Evolutionary conservation across 2,113 vertebrate species (phyloP).

Genomic region (Gallinago paraguaiae): DNA sequence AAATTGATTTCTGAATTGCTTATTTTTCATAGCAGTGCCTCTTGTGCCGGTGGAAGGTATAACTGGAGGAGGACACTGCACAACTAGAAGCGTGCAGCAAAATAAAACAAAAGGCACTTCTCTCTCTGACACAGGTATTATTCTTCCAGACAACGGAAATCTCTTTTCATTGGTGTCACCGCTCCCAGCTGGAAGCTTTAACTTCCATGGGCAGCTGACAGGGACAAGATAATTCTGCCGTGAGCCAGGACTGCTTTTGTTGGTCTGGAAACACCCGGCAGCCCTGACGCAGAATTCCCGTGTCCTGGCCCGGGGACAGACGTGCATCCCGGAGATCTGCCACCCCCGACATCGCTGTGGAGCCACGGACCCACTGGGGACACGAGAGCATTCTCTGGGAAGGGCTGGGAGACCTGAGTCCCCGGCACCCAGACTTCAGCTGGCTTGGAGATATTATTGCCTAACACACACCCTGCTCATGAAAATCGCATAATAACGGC

Average conservation of each 20-base stretch:
- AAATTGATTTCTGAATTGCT: conserved; percentile 40
- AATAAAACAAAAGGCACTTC: not conserved
- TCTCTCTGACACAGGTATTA: not conserved
- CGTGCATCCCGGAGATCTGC: not conserved
- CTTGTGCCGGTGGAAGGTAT: not conserved
- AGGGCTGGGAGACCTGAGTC: fast-evolving
- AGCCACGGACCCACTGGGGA: not conserved
- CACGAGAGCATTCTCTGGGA: fast-evolving
- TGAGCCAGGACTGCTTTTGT: not conserved
- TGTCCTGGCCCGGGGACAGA: not conserved
- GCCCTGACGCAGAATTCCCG: not conserved
- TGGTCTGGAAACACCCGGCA: not conserved
- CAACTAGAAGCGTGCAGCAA: not conserved
- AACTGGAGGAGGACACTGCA: not conserved
- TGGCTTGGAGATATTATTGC: not conserved
- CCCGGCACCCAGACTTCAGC: not conserved
- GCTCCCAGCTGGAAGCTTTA: conserved; percentile 5
- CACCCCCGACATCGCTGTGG: not conserved
- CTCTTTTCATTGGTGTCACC: conserved; percentile 2
- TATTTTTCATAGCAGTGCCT: not conserved
- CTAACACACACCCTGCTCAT: not conserved
- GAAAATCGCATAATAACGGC: not conserved
- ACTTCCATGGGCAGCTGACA: not conserved
- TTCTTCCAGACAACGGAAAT: not conserved
- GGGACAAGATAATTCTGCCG: not conserved